These are phyloP conservation scores for Steinernema hermaphroditum DNA, from an alignment of 2,888 invertebrate species.

Conservation along the genomic window DNA sequence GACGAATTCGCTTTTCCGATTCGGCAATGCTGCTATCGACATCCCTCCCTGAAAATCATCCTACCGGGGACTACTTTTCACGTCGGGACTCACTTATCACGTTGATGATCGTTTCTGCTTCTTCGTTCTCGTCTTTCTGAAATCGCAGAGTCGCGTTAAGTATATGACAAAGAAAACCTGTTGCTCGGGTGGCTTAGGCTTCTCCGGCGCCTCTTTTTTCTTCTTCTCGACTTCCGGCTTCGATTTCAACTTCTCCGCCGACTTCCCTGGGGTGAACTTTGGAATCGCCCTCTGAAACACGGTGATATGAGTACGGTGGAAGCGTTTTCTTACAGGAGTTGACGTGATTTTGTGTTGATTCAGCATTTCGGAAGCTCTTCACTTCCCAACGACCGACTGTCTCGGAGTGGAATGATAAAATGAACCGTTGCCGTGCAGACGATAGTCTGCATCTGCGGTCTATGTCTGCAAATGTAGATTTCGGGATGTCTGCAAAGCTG, in stretches of 20 bases:
- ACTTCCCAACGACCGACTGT: too few species aligned
- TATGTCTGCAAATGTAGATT: too few species aligned
- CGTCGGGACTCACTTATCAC: background rate
- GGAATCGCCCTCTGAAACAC: background rate
- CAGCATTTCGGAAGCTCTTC: too few species aligned
- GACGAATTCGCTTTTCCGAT: slow-evolving; percentile 2
- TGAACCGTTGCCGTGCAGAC: too few species aligned
- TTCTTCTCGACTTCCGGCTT: background rate
- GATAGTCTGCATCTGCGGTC: too few species aligned
- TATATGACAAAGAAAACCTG: background rate
- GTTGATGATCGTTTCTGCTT: background rate
- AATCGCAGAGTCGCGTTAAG: background rate
- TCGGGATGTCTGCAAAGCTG: too few species aligned
- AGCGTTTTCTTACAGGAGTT: too few species aligned
- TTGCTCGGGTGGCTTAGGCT: background rate
- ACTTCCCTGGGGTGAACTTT: background rate
- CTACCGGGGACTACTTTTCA: background rate
- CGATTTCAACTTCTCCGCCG: background rate
- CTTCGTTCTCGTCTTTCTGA: background rate
- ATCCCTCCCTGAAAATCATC: background rate
- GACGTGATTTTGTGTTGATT: too few species aligned
- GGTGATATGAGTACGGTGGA: too few species aligned
- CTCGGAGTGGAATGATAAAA: too few species aligned
- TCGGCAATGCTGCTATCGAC: background rate
- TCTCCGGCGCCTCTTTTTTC: background rate